Evolutionary conservation across 92 coral and sea anemone species (phyloP).

Genomic region (Porites rus): DNA sequence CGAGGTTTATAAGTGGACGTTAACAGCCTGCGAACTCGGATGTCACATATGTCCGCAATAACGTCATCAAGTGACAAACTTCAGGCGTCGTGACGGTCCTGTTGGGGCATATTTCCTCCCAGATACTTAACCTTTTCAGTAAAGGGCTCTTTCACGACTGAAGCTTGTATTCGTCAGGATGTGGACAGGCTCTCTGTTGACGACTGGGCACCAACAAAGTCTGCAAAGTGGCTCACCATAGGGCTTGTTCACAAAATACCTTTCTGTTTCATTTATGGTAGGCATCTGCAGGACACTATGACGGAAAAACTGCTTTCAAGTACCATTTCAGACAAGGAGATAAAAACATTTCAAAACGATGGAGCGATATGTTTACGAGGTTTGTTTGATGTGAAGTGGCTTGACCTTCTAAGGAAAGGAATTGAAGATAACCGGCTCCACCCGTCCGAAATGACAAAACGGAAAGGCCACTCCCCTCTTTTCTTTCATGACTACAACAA

Average conservation of each 20-base stretch:
- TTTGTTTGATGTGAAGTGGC: slow-evolving; percentile 35
- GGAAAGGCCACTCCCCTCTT: slow-evolving; percentile 41
- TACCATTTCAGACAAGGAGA: slow-evolving; percentile 29
- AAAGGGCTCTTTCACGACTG: too few relatives aligned
- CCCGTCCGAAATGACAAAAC: slow-evolving; percentile 46
- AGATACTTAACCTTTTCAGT: too few relatives aligned
- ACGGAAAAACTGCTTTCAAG: slow-evolving; percentile 13
- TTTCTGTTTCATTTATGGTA: neutral
- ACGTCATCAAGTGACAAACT: too few relatives aligned
- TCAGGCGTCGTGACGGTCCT: too few relatives aligned
- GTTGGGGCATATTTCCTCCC: too few relatives aligned
- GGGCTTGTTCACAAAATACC: neutral
- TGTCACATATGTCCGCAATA: too few relatives aligned
- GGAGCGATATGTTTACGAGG: slow-evolving; percentile 52
- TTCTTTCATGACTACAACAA: slow-evolving; percentile 50
- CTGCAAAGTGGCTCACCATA: too few relatives aligned
- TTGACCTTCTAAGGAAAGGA: slow-evolving; percentile 37
- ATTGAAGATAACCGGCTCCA: slow-evolving; percentile 43
- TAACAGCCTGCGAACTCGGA: too few relatives aligned
- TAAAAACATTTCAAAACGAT: slow-evolving; percentile 36
- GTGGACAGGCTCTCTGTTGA: too few relatives aligned
- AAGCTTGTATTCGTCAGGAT: too few relatives aligned
- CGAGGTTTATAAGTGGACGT: too few relatives aligned
- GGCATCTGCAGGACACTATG: neutral
- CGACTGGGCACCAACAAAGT: too few relatives aligned